Evolutionary conservation across 2,797 vertebrate species (phyloP).

Genomic region (Arctocebus calabarensis): DNA sequence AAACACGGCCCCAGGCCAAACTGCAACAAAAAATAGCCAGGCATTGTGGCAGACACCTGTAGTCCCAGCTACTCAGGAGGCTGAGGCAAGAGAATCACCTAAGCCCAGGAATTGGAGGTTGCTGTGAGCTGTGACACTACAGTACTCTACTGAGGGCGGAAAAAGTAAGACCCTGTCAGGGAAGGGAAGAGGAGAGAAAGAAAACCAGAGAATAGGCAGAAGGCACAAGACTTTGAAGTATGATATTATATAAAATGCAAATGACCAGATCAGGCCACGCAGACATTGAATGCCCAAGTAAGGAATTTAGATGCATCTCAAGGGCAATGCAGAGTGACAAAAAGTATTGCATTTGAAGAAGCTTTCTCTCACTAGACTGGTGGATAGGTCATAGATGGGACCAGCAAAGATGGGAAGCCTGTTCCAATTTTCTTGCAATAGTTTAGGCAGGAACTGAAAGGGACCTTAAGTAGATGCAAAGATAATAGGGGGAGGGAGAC

Average conservation of each 20-base stretch:
- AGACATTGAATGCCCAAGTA: neutral
- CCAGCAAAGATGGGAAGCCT: neutral
- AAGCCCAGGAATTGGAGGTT: too few species aligned
- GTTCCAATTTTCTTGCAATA: fast-evolving
- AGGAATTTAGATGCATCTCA: neutral
- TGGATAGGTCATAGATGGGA: neutral
- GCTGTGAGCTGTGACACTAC: too few species aligned
- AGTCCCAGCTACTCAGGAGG: too few species aligned
- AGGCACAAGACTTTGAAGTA: neutral
- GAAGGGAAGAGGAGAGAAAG: too few species aligned
- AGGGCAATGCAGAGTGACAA: neutral
- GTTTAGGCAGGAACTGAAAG: neutral
- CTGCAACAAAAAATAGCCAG: too few species aligned
- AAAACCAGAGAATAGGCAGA: neutral
- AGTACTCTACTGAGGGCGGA: too few species aligned
- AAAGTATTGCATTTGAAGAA: neutral
- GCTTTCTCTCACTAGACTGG: neutral
- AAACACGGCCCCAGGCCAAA: too few species aligned
- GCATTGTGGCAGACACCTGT: too few species aligned
- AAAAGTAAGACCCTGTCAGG: too few species aligned
- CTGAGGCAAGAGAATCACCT: too few species aligned
- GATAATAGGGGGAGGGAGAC: neutral
- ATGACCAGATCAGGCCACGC: neutral
- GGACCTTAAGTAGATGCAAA: neutral
- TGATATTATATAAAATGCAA: neutral